A percentile compares a stretch with the other conserved stretches of the same genome.
Evolutionary conservation across 2,113 vertebrate genomes (phyloP).

Genomic region (Triplophysa dalaica): DNA sequence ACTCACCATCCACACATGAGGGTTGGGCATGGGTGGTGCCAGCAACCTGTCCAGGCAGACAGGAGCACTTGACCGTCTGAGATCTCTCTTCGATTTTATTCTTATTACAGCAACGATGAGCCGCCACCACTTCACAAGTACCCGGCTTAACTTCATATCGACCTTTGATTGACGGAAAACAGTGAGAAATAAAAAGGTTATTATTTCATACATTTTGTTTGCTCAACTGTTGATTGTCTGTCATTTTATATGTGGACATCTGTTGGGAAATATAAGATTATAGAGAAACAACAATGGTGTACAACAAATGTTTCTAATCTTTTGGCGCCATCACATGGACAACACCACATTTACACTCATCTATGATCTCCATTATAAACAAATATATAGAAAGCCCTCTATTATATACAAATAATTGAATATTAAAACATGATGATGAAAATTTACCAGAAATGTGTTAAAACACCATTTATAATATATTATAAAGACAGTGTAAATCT

Average conservation of each 20-base stretch:
- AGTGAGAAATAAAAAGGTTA: background rate
- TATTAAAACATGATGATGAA: background rate
- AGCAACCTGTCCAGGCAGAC: slow-evolving; percentile 91
- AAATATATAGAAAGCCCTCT: background rate
- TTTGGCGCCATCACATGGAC: slow-evolving; percentile 37
- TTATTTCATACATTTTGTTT: background rate
- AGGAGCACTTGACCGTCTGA: slow-evolving; percentile 94
- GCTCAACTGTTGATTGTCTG: too few relatives aligned
- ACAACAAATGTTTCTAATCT: background rate
- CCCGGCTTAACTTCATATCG: slow-evolving; percentile 65
- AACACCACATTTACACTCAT: background rate
- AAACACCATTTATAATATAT: background rate
- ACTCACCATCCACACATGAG: slow-evolving; percentile 93
- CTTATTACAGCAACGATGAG: slow-evolving; percentile 94
- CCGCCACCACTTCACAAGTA: slow-evolving; percentile 90
- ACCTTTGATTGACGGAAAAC: slow-evolving; percentile 35
- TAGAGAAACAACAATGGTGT: background rate
- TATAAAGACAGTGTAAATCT: too few relatives aligned
- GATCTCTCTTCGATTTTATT: slow-evolving; percentile 94
- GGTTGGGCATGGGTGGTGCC: slow-evolving; percentile 88
- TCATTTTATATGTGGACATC: background rate
- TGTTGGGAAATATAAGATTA: background rate
- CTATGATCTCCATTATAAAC: background rate
- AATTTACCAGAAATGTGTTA: background rate
- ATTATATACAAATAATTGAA: too few relatives aligned